Conservation (phyloP, 1,140 invertebrate genomes). For the Maniola jurtina region DNA sequence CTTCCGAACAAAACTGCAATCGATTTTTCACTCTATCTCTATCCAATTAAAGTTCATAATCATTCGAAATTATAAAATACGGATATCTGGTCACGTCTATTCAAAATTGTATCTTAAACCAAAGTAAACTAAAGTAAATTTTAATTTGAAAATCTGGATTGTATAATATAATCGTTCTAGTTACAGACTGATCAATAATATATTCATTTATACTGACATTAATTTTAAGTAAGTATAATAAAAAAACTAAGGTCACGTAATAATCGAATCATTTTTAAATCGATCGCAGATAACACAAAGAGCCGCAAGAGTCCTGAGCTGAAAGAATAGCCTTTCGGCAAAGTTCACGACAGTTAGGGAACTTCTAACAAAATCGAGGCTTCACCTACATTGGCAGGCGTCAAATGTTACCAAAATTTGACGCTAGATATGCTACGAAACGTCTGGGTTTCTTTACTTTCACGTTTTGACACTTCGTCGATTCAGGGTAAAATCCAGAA, state of each 20-base stretch:
- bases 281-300: not conserved
- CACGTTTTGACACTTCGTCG: too few species aligned
- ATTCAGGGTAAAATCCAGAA: too few species aligned
- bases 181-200: slow-evolving; percentile 15
- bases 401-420: too few species aligned
- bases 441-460: too few species aligned
- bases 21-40: slow-evolving; percentile 30
- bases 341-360: too few species aligned
- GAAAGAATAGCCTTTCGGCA: too few species aligned
- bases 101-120: slow-evolving; percentile 3
- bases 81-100: not conserved
- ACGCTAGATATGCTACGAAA: too few species aligned
- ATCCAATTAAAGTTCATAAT: slow-evolving; percentile 15
- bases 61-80: slow-evolving; percentile 1
- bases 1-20: slow-evolving; percentile 17
- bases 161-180: slow-evolving; percentile 16
- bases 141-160: not conserved
- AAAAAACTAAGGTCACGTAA: slow-evolving; percentile 18
- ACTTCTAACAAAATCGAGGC: too few species aligned
- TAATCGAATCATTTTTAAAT: slow-evolving; percentile 8
- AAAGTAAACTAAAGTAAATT: slow-evolving; percentile 2
- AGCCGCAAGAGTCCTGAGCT: too few species aligned
- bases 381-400: too few species aligned
- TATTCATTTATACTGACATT: not conserved
- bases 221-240: slow-evolving; percentile 8